phyloP scores from a whole-genome alignment of 2,888 invertebrate species.

The Melinopterus prodromus region DNA sequence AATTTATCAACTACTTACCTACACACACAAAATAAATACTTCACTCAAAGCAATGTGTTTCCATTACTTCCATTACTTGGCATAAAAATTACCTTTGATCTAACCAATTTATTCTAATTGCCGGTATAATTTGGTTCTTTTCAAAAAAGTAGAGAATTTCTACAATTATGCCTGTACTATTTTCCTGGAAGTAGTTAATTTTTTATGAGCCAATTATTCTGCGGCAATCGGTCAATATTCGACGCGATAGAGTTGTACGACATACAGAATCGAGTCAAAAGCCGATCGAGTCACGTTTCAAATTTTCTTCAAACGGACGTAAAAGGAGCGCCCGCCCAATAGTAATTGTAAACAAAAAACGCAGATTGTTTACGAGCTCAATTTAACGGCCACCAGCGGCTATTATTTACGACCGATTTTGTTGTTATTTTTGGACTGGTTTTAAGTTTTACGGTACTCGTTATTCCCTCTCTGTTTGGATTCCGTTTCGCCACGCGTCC shows the following conservation, averaged over 20 bases:
- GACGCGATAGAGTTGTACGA: neutral
- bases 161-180: neutral
- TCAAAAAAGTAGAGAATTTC: neutral
- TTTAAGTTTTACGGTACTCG: neutral
- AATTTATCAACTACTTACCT: too few relatives aligned
- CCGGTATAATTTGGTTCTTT: too few relatives aligned
- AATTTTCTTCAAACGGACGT: neutral
- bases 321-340: neutral
- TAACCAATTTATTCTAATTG: too few relatives aligned
- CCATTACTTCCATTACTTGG: too few relatives aligned
- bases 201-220: neutral
- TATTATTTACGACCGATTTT: neutral
- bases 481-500: too few relatives aligned
- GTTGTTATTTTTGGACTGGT: neutral
- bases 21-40: too few relatives aligned
- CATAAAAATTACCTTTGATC: too few relatives aligned
- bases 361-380: neutral
- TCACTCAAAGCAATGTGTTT: too few relatives aligned
- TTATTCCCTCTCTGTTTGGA: neutral
- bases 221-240: neutral
- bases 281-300: neutral
- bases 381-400: neutral
- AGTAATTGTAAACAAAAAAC: neutral
- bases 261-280: neutral
- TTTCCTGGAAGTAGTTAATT: neutral